Conservation (phyloP, 2,888 invertebrate genomes). For the Lampropteryx suffumata region DNA sequence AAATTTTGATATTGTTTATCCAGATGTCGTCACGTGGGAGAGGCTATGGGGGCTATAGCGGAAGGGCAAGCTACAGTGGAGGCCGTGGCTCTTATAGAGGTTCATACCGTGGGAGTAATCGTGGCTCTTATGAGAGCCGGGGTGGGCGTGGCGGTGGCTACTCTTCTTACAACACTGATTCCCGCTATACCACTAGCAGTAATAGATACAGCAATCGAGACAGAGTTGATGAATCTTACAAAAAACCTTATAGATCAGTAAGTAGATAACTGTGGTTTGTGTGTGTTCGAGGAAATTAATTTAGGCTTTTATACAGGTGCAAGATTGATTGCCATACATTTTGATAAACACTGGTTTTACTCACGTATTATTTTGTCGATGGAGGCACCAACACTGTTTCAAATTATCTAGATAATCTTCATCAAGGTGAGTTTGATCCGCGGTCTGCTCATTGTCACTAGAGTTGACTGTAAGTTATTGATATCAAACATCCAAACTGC, state of each 20-base stretch:
- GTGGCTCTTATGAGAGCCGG: conserved; percentile 68
- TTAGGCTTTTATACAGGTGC: no score
- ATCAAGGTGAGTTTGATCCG: no score
- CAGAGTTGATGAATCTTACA: conserved; percentile 74
- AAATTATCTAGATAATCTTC: no score
- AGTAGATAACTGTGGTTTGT: conserved; percentile 36
- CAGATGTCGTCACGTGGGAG: conserved; percentile 78
- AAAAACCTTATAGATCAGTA: conserved; percentile 76
- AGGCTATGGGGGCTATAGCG: conserved; percentile 66
- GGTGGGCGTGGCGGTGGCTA: conserved; percentile 72
- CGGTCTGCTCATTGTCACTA: no score
- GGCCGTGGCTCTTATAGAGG: conserved; percentile 66
- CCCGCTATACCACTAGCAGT: conserved; percentile 65
- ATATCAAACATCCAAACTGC: no score
- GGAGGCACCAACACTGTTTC: no score
- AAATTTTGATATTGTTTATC: not conserved
- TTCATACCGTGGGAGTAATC: conserved; percentile 65
- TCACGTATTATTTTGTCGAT: no score
- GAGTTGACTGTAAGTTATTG: no score
- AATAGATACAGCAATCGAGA: conserved; percentile 67
- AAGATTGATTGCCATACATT: no score
- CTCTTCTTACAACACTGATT: conserved; percentile 68
- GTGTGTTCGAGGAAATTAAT: no score
- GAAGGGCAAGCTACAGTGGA: conserved; percentile 62
- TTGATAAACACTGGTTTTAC: no score